A percentile compares a stretch with the other conserved stretches of the same genome.
Evolutionary conservation across 2,113 vertebrate species (phyloP).

Genomic region (Zeus faber): DNA sequence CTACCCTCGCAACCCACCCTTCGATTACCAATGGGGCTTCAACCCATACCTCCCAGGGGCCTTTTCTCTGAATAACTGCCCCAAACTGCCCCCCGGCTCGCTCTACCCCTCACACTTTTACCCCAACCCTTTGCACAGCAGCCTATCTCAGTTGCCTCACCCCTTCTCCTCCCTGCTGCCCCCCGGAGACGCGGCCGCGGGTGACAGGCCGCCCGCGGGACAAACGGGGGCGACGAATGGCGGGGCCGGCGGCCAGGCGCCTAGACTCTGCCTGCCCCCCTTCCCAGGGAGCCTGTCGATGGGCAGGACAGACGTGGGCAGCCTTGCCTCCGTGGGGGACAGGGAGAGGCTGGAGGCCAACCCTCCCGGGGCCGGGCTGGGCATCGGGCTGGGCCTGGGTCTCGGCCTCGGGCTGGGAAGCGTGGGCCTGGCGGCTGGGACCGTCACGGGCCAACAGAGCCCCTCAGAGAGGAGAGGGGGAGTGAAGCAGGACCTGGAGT

Average conservation of each 20-base stretch:
- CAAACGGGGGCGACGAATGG: conserved; percentile 70
- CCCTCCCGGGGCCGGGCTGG: conserved; percentile 49
- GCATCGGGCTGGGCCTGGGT: conserved; percentile 61
- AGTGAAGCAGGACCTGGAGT: conserved; percentile 83
- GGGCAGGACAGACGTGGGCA: conserved; percentile 67
- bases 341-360: conserved; percentile 54
- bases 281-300: conserved; percentile 65
- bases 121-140: conserved; percentile 81
- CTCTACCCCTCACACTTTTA: conserved; percentile 89
- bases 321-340: conserved; percentile 45
- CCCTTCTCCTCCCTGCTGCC: conserved; percentile 77
- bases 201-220: conserved; percentile 57
- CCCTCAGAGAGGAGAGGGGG: conserved; percentile 74
- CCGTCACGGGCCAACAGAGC: conserved; percentile 63
- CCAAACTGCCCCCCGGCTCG: conserved; percentile 85
- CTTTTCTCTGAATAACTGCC: conserved; percentile 84
- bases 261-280: conserved; percentile 65
- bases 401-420: conserved; percentile 40
- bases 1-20: conserved; percentile 80
- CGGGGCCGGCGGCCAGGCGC: conserved; percentile 58
- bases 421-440: conserved; percentile 51
- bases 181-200: conserved; percentile 64
- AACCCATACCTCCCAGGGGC: conserved; percentile 86
- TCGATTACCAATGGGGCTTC: conserved; percentile 90
- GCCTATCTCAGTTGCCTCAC: conserved; percentile 82